Evolutionary conservation across 2,888 invertebrate genomes (phyloP).

Genomic region (Celastrina argiolus): DNA sequence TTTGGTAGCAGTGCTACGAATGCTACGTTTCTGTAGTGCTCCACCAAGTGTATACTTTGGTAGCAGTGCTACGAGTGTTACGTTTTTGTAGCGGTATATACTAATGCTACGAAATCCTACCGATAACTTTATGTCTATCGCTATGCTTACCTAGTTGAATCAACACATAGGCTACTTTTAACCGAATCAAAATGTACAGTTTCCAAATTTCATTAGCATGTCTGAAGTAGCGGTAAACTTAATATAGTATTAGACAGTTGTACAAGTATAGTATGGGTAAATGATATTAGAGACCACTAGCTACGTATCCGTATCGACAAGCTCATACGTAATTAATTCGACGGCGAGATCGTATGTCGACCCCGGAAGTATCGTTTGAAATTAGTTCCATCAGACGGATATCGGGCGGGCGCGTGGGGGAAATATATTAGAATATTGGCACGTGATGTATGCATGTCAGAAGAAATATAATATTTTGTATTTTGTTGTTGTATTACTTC

Average conservation of each 20-base stretch:
- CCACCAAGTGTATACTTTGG: too few relatives aligned
- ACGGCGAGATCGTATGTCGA: constrained; percentile 1
- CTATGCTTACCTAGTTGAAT: too few relatives aligned
- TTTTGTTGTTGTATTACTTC: not conserved
- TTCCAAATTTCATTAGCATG: too few relatives aligned
- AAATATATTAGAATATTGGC: not conserved
- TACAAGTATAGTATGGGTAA: too few relatives aligned
- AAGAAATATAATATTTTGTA: not conserved
- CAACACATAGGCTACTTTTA: too few relatives aligned
- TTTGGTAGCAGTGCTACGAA: constrained; percentile 20
- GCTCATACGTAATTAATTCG: not conserved
- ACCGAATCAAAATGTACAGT: too few relatives aligned
- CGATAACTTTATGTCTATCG: too few relatives aligned
- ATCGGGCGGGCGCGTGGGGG: not conserved
- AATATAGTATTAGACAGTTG: too few relatives aligned
- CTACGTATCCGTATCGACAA: not conserved
- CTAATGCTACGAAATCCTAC: not conserved
- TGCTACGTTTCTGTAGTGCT: constrained; percentile 21
- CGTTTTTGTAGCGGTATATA: not conserved
- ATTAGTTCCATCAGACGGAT: constrained; percentile 4
- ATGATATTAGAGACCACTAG: too few relatives aligned
- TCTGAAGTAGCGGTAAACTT: too few relatives aligned
- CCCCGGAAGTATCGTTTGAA: not conserved
- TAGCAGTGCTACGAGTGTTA: not conserved
- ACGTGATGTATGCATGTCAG: not conserved